Base-by-base conservation (phyloP, 2,797 vertebrate genomes). In the Tarsius wallacei region DNA sequence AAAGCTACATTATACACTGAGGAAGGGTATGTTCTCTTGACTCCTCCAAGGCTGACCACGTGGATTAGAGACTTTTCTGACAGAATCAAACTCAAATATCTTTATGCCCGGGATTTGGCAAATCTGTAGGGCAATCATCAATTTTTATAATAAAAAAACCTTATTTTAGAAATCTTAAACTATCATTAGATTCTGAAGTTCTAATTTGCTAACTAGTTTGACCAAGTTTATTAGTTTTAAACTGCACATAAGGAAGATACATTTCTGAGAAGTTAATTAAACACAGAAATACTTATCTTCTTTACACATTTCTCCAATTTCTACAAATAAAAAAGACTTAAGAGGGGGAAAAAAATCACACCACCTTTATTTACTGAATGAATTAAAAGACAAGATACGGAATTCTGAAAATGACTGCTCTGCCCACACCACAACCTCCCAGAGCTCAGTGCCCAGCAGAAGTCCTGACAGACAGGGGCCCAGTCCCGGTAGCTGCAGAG, bases 201-300 rank as follows among this genome's bases (percentile, higher is more conserved):
- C 81, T 93, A 89, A 59, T 77, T 64, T 91, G 51, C 91, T 73
- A 94, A 57, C 33, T 53, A 74, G 31, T 49, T 49, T 90, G 26
- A 92, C 71, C 95, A 91, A 74, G 80, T 89, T 82, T 94, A 70
- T 89, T 96, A 78, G 96, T 97, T 96, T 94, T 97, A 96, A 96
- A 83, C 59, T 87, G 74, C 92, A 97, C 2, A 66, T 66, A 93
- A 88, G 88, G 36, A 96, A 96, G 81, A 84, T 47, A 33, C 82
- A 93, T 83, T 98, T 97, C 97, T 97, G 96, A 63, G 68, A 93
- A 97, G 88, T 2, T 66, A 96, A 93, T 97, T 94, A 98, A 97
- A 91, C 82, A 95, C 51, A 78, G 88, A 88, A 90, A 87, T 96
- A 42, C 83, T 94, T 96, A 96, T 83, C 96, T 93, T 97, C 61